Percentiles rank a stretch among this genome's conserved stretches.
These are phyloP conservation scores for Hemicentrotus pulcherrimus DNA, from an alignment of 35 echinoderm and acorn worm genomes.

Conservation along the genomic window DNA sequence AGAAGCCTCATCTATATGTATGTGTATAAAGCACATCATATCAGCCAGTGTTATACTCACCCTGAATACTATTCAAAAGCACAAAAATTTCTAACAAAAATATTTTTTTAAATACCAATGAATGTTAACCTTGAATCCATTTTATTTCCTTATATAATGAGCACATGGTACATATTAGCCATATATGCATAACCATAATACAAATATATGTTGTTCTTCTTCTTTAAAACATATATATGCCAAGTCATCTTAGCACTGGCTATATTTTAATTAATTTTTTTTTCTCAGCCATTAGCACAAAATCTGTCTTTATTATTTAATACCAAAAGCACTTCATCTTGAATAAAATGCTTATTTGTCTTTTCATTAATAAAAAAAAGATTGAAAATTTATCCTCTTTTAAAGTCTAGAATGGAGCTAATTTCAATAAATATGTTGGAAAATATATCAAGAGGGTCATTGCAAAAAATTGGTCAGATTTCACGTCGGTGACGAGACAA, in stretches of 20 bases:
- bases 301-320: neutral
- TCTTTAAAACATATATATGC: neutral
- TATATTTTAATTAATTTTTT: neutral
- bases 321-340: neutral
- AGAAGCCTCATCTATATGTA: neutral
- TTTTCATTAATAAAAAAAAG: neutral
- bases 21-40: neutral
- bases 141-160: neutral
- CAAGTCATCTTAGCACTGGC: neutral
- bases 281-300: neutral
- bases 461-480: too few species aligned
- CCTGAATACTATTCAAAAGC: neutral
- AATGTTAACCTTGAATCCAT: neutral
- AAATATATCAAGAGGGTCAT: too few species aligned
- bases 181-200: neutral
- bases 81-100: neutral
- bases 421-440: too few species aligned
- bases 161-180: neutral
- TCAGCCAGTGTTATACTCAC: neutral
- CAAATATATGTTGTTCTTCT: neutral
- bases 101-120: neutral
- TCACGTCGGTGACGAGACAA: too few species aligned
- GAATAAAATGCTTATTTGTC: neutral
- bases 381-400: neutral
- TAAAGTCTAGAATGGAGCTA: neutral